These are phyloP conservation scores for Leptoclinus maculatus DNA, from an alignment of 2,797 vertebrate genomes.

Conservation along the genomic window DNA sequence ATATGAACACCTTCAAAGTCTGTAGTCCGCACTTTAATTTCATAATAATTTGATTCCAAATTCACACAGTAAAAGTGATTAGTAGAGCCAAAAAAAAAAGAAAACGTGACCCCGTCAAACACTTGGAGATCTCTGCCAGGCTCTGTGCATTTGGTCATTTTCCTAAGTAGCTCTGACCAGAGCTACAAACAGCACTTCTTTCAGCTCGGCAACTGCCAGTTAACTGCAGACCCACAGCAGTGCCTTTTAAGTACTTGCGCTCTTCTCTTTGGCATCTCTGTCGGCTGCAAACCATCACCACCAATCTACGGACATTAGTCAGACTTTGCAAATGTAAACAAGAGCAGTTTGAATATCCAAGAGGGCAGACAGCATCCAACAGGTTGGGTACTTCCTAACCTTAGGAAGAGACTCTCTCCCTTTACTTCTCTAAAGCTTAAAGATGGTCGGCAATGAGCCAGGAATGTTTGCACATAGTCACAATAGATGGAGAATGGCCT, in stretches of 20 bases:
- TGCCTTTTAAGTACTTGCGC: conserved; percentile 25
- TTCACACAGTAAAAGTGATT: background rate
- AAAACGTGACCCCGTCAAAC: background rate
- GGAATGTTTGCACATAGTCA: conserved; percentile 14
- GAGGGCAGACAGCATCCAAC: background rate
- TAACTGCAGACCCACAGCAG: background rate
- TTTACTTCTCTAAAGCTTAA: background rate
- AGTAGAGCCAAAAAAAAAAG: background rate
- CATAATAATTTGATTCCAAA: background rate
- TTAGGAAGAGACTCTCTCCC: background rate
- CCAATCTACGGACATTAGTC: background rate
- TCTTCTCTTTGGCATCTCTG: conserved; percentile 25
- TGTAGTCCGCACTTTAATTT: background rate
- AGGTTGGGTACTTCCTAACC: background rate
- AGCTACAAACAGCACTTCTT: conserved; percentile 12
- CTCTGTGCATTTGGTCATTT: background rate
- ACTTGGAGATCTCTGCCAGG: background rate
- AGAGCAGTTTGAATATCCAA: background rate
- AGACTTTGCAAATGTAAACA: conserved; percentile 14
- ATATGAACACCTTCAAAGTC: background rate
- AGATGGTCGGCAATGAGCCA: background rate
- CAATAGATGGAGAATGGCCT: conserved; percentile 11
- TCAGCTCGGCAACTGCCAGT: background rate
- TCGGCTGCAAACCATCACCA: conserved; percentile 25
- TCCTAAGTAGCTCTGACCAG: background rate